Evolutionary conservation across 2,113 vertebrate genomes (phyloP), one percentile per base, ranked within the genome.

Genomic region (Delphinapterus leucas): DNA sequence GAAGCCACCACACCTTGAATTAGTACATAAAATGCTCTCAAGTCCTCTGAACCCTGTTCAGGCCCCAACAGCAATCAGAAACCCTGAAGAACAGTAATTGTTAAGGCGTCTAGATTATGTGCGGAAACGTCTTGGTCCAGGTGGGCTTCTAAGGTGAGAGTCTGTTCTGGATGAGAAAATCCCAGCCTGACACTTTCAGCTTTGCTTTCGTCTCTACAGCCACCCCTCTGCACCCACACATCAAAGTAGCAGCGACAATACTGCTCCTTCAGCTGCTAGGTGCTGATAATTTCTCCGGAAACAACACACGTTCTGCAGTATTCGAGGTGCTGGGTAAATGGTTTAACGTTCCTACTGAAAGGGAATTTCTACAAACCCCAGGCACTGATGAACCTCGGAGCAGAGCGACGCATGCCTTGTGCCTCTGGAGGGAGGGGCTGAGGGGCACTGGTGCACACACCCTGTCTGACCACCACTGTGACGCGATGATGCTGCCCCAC

Each of bases 361-460:
- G 55, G 49, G 25, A 61, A 74, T 74, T 80, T 92, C 28, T 68
- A 49, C 38, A 92, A 88, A 70, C 36, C 33, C 73, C 26, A 74
- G 79, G 60, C 49, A 61, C 12, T 25, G 60, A 58, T 28, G 61
- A 44, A 47, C 15, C 4, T 21, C 21, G 0, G 28, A 38, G 14
- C 23, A 21, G 23, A 47, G 70, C 0, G 5, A 28, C 38, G 5
- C n/a, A n/a, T 33, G 4, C n/a, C 79, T 44, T 31, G 23, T 63
- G 90, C 58, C n/a, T 17, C 38, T 25, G 20, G n/a, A 86, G 28
- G 20, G n/a, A 81, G 33, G 18, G 38, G 87, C 47, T 8, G 31
- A 25, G 31, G 70, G 82, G 31, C 53, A 15, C 25, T 47, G 63
- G 58, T 15, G 10, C n/a, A 15, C 6, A 28, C 44, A 11, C 11